Conservation (phyloP, 2,113 vertebrate species). For the Spermophilus dauricus region DNA sequence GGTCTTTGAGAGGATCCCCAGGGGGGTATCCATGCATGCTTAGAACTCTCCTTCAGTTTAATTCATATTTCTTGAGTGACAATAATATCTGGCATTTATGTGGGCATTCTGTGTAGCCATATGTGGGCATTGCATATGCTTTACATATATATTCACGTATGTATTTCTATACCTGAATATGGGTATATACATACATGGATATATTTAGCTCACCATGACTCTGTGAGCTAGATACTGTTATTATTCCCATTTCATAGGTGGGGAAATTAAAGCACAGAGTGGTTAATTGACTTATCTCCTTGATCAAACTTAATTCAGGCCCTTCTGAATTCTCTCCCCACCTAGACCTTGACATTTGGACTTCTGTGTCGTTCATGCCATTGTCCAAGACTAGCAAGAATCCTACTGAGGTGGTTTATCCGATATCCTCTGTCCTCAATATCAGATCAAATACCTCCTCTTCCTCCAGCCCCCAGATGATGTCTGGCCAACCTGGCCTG, state of each 20-base stretch:
- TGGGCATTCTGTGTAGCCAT: neutral
- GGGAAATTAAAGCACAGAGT: neutral
- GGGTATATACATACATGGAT: no score
- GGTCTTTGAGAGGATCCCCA: neutral
- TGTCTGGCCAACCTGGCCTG: neutral
- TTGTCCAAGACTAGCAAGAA: neutral
- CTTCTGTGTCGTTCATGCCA: neutral
- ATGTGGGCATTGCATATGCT: neutral
- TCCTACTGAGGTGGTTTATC: neutral
- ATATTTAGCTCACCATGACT: neutral
- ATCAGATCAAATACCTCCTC: neutral
- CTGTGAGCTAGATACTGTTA: neutral
- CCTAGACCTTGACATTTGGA: neutral
- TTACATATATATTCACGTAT: neutral
- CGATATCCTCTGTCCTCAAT: neutral
- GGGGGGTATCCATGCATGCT: neutral
- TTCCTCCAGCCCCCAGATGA: neutral
- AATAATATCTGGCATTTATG: neutral
- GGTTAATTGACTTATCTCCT: neutral
- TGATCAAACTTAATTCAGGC: neutral
- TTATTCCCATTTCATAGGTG: neutral
- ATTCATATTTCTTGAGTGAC: neutral
- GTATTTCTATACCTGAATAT: neutral
- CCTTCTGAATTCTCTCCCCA: neutral
- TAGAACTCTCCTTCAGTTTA: neutral